Base-by-base conservation (phyloP, 2,797 vertebrate genomes). In the Centroberyx gerrardi region DNA sequence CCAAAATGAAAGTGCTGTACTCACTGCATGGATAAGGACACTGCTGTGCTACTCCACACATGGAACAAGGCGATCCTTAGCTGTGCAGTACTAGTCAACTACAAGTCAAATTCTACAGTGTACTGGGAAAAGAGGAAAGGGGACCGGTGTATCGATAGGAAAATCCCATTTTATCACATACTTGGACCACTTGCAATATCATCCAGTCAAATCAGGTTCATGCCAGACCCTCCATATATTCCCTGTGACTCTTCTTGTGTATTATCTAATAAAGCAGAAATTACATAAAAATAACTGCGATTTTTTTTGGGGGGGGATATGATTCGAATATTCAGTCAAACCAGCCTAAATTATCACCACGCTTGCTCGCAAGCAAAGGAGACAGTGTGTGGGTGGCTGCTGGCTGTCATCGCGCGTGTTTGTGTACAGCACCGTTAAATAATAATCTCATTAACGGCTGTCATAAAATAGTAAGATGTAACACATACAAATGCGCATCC, bases 361-460 rank as follows among this genome's bases (percentile, higher is more conserved):
- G 46, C 59, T 74, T 9, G 63, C 62, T 78, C 67, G 27, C 64
- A 71, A 83, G 76, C 76, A 68, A 59, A 71, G 29, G 73, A 90
- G 84, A 82, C 81, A 61, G 59, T 17, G 48, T 51, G 90, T 89
- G 88, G 90, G 90, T 68, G 83, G 80, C 31, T 78, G 81, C 44
- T 88, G 83, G 85, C 86, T 79, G 78, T 83, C 74, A 78, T 76
- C 59, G 62, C 78, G 61, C 31, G 76, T 85, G 82, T 87, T 87
- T 90, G 71, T 81, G 82, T 82, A 70, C 70, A 38, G 58, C 80
- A 80, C 70, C 44, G 58, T 80, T 87, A 84, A 88, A 89, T 70
- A 85, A 87, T 88, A 83, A 90, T 90, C 87, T 87, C 69, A 85
- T 93, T 90, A 90, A 82, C 56, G 46, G 70, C 76, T 90, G 80